phyloP scores from a whole-genome alignment of 2,888 invertebrate genomes.

The Euzetes globulus region DNA sequence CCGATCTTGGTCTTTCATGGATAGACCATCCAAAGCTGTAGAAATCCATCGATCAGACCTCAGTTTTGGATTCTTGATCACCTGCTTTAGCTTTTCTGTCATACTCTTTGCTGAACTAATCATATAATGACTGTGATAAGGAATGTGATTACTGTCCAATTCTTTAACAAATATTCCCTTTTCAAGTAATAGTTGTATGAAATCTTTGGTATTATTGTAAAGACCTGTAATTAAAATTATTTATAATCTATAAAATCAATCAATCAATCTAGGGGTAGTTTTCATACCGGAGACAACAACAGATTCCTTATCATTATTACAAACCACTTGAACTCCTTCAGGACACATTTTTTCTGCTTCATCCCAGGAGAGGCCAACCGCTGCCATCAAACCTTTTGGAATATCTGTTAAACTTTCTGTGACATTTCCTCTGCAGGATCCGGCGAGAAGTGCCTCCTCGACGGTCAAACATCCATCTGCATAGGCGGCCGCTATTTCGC shows the following conservation, averaged over 20 bases:
- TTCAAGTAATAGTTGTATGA: background rate
- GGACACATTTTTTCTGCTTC: constrained; percentile 66
- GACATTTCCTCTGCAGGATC: background rate
- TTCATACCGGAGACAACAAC: constrained; percentile 83
- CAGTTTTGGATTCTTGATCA: constrained; percentile 58
- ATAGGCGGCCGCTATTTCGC: constrained; percentile 54
- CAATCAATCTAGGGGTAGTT: too few relatives aligned
- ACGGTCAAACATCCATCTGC: constrained; percentile 53
- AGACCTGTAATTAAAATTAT: background rate
- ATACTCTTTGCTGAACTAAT: background rate
- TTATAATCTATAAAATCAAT: constrained; percentile 53
- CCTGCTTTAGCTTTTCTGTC: background rate
- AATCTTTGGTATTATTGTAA: background rate
- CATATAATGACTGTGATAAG: background rate
- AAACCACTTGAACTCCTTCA: constrained; percentile 71
- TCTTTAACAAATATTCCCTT: background rate
- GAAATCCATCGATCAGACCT: constrained; percentile 80
- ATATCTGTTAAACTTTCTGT: background rate
- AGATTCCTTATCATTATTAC: constrained; percentile 88
- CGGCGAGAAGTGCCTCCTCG: constrained; percentile 47
- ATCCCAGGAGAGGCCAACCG: constrained; percentile 80
- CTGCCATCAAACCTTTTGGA: constrained; percentile 62
- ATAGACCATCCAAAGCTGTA: too few relatives aligned
- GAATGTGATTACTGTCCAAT: background rate
- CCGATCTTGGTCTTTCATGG: too few relatives aligned